phyloP scores from a whole-genome alignment of 2,113 vertebrate species.

The Australoheros scitulus region DNA sequence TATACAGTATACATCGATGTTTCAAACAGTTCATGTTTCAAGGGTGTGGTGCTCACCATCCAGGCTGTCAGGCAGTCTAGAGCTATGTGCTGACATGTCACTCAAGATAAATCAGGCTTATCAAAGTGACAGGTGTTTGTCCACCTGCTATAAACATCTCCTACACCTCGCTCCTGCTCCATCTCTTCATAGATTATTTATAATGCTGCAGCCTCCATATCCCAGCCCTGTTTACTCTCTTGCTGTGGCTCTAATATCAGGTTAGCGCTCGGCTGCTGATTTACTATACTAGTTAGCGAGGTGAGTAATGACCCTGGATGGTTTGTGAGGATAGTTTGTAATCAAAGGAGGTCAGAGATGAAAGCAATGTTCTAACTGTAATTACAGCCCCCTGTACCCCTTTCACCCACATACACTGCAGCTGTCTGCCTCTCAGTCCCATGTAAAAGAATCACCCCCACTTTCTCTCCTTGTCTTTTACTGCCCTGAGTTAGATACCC shows the following conservation, averaged over 20 bases:
- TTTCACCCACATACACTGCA: slow-evolving; percentile 17
- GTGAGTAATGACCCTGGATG: slow-evolving; percentile 71
- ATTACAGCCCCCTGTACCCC: slow-evolving; percentile 48
- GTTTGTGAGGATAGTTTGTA: slow-evolving; percentile 62
- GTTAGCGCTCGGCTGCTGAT: slow-evolving; percentile 60
- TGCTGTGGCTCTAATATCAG: slow-evolving; percentile 70
- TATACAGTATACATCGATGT: slow-evolving; percentile 1
- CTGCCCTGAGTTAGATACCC: slow-evolving; percentile 19
- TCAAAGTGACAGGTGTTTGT: slow-evolving; percentile 89
- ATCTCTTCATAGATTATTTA: slow-evolving; percentile 77
- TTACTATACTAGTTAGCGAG: slow-evolving; percentile 76
- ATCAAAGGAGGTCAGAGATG: slow-evolving; percentile 54
- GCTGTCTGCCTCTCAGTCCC: slow-evolving; percentile 37
- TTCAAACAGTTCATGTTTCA: slow-evolving; percentile 22
- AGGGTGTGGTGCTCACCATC: slow-evolving; percentile 44
- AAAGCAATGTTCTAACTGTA: slow-evolving; percentile 56
- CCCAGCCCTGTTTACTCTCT: slow-evolving; percentile 71
- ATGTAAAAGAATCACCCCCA: slow-evolving; percentile 11
- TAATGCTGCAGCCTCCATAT: slow-evolving; percentile 61
- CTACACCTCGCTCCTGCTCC: slow-evolving; percentile 78
- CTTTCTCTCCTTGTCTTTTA: background rate
- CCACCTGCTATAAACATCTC: slow-evolving; percentile 88
- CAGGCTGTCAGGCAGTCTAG: slow-evolving; percentile 79
- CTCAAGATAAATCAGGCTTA: slow-evolving; percentile 88
- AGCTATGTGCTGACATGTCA: slow-evolving; percentile 84